Base-by-base conservation (phyloP, 2,797 vertebrate species). In the Spinus olivaceus region DNA sequence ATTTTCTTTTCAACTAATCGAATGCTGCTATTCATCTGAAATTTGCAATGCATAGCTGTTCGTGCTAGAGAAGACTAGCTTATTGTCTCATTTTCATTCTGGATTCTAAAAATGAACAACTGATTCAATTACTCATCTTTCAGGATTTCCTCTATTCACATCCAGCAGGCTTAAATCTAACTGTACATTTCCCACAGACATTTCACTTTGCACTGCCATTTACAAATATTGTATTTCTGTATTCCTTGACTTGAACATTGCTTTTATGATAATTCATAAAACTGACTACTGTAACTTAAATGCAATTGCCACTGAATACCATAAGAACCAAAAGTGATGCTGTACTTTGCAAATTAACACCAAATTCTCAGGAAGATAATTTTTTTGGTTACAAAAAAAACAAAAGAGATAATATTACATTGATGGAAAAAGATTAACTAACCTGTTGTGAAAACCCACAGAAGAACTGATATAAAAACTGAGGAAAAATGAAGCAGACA, bases 391-490 rank as follows among this genome's bases (percentile, higher is more conserved):
- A 33, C 4, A 27, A 74, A 88, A 51, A 47, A 54, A 8, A 6
- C 19, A 32, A n/a, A 50, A 76, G 16, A 86, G 10, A 47, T 72
- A 74, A 50, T 21, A 17, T 23, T 22, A 12, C 41, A 30, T 35
- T 25, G 28, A 88, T 17, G 21, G 44, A 24, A 72, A 82, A 94
- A 63, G 37, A 85, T 25, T 24, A 53, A 93, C 97, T 96, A 96
- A 99, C 99, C 98, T 99, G 99, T 94, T 99, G 99, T 71, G 99
- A 99, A 97, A 99, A 99, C 83, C 99, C 99, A 96, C 99, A 99
- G 98, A 99, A 99, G 98, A 99, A 99, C 98, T 99, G 99, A 98
- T 99, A 99, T 65, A 99, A 98, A 98, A 99, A 99, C 98, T 99
- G 99, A 70, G 99, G 99, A 97, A 78, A 78, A 78, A 78, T 78